These are phyloP conservation scores for Rhagologus leucostigma DNA, from an alignment of 2,113 vertebrate genomes.

Conservation along the genomic window DNA sequence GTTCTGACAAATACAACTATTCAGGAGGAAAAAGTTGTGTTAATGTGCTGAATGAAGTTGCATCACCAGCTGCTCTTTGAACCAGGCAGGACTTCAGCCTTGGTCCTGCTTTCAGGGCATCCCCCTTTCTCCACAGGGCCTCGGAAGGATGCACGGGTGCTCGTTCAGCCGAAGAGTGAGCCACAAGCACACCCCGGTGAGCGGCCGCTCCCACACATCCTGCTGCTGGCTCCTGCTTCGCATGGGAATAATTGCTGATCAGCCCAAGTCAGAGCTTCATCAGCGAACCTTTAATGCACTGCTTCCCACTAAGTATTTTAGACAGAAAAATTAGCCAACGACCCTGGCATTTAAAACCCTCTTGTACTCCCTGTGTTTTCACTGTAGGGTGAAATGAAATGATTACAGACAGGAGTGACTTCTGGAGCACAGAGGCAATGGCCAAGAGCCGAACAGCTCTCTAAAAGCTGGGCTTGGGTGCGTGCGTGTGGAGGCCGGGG, in stretches of 20 bases:
- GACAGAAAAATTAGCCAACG: background rate
- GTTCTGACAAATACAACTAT: background rate
- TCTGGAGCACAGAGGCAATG: background rate
- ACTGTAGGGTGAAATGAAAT: background rate
- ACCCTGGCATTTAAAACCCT: background rate
- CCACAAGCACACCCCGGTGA: background rate
- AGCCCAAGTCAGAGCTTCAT: fast-evolving
- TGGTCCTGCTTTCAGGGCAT: background rate
- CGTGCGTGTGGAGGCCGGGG: background rate
- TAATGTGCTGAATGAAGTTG: background rate
- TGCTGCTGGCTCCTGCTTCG: fast-evolving
- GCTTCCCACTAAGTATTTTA: background rate
- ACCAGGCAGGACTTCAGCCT: background rate
- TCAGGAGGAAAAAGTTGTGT: background rate
- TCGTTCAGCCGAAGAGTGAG: background rate
- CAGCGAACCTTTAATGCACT: background rate
- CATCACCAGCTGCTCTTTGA: background rate
- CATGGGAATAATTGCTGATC: background rate
- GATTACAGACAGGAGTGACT: background rate
- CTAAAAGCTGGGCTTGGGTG: background rate
- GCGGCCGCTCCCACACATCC: fast-evolving
- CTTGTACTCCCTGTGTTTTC: background rate
- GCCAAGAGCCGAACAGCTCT: background rate
- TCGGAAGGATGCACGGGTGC: background rate
- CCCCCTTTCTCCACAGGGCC: background rate